Base-by-base conservation (phyloP, 1,140 invertebrate species). In the Brachionus plicatilis region DNA sequence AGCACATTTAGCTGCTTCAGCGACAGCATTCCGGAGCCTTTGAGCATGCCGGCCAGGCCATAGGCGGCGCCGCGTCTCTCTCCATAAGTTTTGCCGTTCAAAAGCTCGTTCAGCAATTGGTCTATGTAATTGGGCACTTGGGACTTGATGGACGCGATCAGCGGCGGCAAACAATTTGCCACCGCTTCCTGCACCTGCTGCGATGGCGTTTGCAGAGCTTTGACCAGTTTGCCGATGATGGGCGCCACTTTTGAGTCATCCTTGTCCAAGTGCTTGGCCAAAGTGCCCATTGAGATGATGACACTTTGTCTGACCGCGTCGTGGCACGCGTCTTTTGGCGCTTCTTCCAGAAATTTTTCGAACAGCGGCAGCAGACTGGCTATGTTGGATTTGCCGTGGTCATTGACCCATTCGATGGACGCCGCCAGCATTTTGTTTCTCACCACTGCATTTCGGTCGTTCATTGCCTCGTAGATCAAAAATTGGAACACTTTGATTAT, bases 111-210 rank as follows among this genome's bases (percentile, higher is more conserved):
- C 0, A 99, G 91, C 8, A 99, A 90, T 88, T 94, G 95, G 86
- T 95, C 93, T 11, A 99, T 93, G 85, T 98, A 93, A 45, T 92
- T 92, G 0, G 94, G 93, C 6, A 95, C 94, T 87, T 98, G 95
- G 50, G 95, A 93, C 88, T 94, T 95, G 3, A 99, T 93, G 0
- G 94, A 94, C 8, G 94, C 94, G 53, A 99, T 95, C 41, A 99
- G 90, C 87, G 95, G 94, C 1, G 96, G 95, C 50, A 99, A 90
- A 88, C 97, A 99, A 88, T 97, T 96, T 37, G 96, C 95, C 0
- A 99, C 96, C 1, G 97, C 95, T 91, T 98, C 95, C 92, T 99
- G 97, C 1, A 94, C 94, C 91, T 94, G 94, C 89, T 99, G 95
- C 37, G 97, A 98, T 9, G 97, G 97, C 47, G 97, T 99, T 6